Evolutionary conservation across 2,888 invertebrate species (phyloP).

Genomic region (Sphinx pinastri): DNA sequence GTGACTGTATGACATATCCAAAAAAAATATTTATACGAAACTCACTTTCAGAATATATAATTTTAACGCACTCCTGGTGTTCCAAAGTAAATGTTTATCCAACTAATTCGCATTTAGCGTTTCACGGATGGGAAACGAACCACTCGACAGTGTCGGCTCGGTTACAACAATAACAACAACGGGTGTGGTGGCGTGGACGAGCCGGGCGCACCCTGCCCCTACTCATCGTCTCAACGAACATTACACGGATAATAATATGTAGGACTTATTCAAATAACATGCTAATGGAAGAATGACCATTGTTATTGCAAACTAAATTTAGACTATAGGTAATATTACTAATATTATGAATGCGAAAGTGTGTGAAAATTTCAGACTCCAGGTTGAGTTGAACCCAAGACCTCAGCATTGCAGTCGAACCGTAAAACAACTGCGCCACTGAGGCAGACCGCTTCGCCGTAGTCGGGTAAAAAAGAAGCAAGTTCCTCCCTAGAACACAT

Average conservation of each 20-base stretch:
- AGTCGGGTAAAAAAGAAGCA: too few relatives aligned
- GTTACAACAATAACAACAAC: slow-evolving; percentile 80
- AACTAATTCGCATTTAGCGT: slow-evolving; percentile 80
- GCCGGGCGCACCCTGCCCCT: slow-evolving; percentile 43
- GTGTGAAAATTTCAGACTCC: neutral
- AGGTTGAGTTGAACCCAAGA: too few relatives aligned
- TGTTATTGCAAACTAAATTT: neutral
- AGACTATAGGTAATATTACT: neutral
- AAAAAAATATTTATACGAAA: slow-evolving; percentile 23
- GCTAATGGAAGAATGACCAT: slow-evolving; percentile 26
- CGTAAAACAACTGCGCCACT: too few relatives aligned
- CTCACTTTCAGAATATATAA: slow-evolving; percentile 57
- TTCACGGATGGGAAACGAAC: slow-evolving; percentile 72
- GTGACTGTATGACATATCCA: too few relatives aligned
- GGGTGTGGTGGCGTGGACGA: slow-evolving; percentile 56
- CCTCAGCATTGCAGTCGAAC: too few relatives aligned
- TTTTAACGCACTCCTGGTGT: slow-evolving; percentile 65
- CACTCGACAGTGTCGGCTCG: slow-evolving; percentile 73
- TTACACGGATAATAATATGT: slow-evolving; percentile 37
- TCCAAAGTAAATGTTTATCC: slow-evolving; percentile 79
- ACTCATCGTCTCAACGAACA: slow-evolving; percentile 24
- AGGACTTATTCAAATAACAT: slow-evolving; percentile 31
- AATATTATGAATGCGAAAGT: neutral
- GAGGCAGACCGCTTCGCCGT: too few relatives aligned
- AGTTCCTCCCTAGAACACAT: too few relatives aligned